Evolutionary conservation across 2,888 invertebrate genomes (phyloP).

Genomic region (Cheilosia impressa): DNA sequence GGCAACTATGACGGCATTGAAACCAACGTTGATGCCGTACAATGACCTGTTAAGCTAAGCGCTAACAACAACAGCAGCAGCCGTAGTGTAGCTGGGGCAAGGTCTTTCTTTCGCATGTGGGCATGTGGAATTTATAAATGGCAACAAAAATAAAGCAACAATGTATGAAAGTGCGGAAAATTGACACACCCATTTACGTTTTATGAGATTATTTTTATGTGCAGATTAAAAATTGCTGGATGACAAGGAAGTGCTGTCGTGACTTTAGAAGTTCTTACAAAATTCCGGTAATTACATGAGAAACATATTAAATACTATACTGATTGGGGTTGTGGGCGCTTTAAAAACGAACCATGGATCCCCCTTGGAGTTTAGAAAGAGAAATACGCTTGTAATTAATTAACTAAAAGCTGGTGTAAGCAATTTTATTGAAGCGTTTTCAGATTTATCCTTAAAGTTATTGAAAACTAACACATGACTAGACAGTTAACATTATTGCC

Average conservation of each 20-base stretch:
- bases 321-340: not conserved
- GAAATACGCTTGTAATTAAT: too few species aligned
- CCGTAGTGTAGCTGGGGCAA: constrained; percentile 32
- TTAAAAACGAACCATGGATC: too few species aligned
- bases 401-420: too few species aligned
- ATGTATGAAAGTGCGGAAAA: constrained; percentile 32
- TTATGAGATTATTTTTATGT: constrained; percentile 10
- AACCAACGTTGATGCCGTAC: constrained; percentile 43
- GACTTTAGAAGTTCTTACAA: constrained; percentile 2
- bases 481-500: too few species aligned
- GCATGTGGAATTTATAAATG: constrained; percentile 30
- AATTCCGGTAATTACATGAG: not conserved
- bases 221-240: constrained; percentile 16
- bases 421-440: too few species aligned
- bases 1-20: constrained; percentile 36
- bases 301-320: not conserved
- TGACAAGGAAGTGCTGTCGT: constrained; percentile 2
- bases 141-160: constrained; percentile 27
- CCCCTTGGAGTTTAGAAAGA: too few species aligned
- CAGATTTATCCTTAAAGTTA: too few species aligned
- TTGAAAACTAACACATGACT: too few species aligned
- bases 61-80: constrained; percentile 14
- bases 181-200: constrained; percentile 41
- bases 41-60: constrained; percentile 35
- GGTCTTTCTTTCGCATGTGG: constrained; percentile 33